A percentile compares a stretch with the other conserved stretches of the same genome.
phyloP scores from a whole-genome alignment of 1,140 invertebrate genomes.

The Phymorhynchus buccinoides region DNA sequence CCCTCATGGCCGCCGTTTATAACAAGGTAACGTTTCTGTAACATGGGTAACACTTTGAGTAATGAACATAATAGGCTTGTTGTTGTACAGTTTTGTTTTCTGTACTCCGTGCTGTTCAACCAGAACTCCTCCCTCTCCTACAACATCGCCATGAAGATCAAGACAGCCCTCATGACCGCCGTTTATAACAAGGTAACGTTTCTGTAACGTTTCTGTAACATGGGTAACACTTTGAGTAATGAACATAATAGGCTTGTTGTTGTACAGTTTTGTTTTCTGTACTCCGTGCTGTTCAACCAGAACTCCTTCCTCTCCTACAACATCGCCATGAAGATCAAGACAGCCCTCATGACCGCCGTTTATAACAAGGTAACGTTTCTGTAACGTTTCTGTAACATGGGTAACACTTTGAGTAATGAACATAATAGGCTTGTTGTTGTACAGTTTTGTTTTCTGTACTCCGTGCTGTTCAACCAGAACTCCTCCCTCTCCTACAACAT shows the following conservation, averaged over 20 bases:
- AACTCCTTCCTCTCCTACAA: conserved; percentile 72
- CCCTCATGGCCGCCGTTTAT: conserved; percentile 93
- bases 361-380: conserved; percentile 84
- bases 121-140: conserved; percentile 63
- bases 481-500: conserved; percentile 76
- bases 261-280: too few relatives aligned
- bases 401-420: too few relatives aligned
- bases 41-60: too few relatives aligned
- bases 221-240: too few relatives aligned
- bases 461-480: conserved; percentile 69
- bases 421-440: too few relatives aligned
- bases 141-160: conserved; percentile 89
- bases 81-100: too few relatives aligned
- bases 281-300: conserved; percentile 70
- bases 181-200: conserved; percentile 88
- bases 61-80: too few relatives aligned
- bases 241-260: too few relatives aligned
- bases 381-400: too few relatives aligned
- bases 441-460: conserved; percentile 63
- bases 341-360: conserved; percentile 91
- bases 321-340: conserved; percentile 90
- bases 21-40: conserved; percentile 88
- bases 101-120: conserved; percentile 68
- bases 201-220: too few relatives aligned
- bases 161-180: conserved; percentile 91